These are phyloP conservation scores for Peromyscus leucopus DNA, from an alignment of 2,113 vertebrate genomes.

Conservation along the genomic window DNA sequence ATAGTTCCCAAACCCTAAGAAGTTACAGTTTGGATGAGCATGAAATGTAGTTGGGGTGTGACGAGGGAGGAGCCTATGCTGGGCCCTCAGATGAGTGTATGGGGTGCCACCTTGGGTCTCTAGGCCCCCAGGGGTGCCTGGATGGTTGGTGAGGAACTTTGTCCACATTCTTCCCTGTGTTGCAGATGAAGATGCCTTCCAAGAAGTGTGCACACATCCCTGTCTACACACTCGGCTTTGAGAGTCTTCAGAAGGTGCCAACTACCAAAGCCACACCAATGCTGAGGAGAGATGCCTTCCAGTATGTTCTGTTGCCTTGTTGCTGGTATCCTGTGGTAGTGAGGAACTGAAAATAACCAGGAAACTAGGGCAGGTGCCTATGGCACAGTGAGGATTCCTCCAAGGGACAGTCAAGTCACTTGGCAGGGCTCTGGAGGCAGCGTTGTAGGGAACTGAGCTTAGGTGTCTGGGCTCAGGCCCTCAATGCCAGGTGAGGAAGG, in stretches of 20 bases:
- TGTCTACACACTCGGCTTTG: conserved; percentile 95
- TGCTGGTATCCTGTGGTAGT: background rate
- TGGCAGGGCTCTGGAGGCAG: background rate
- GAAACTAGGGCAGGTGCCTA: background rate
- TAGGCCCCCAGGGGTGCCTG: background rate
- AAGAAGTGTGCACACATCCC: conserved; percentile 98
- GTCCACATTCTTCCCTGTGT: background rate
- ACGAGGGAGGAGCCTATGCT: background rate
- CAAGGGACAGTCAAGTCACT: background rate
- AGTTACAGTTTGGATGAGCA: background rate
- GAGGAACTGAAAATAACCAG: accelerated
- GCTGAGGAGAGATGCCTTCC: conserved; percentile 91
- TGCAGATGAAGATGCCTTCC: conserved; percentile 97
- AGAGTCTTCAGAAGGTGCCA: conserved; percentile 85
- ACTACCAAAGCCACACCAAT: conserved; percentile 82
- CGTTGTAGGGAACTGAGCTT: background rate
- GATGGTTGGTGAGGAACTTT: no score
- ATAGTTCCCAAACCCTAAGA: background rate
- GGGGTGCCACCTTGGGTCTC: background rate
- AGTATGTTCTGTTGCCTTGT: conserved; percentile 89
- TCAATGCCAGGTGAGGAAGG: accelerated
- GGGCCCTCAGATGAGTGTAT: background rate
- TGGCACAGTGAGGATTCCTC: background rate
- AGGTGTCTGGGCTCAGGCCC: background rate
- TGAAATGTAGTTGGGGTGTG: background rate